A percentile compares a stretch with the other conserved stretches of the same genome.
Evolutionary conservation across 1,140 invertebrate species (phyloP).

Genomic region (Cotesia glomerata): DNA sequence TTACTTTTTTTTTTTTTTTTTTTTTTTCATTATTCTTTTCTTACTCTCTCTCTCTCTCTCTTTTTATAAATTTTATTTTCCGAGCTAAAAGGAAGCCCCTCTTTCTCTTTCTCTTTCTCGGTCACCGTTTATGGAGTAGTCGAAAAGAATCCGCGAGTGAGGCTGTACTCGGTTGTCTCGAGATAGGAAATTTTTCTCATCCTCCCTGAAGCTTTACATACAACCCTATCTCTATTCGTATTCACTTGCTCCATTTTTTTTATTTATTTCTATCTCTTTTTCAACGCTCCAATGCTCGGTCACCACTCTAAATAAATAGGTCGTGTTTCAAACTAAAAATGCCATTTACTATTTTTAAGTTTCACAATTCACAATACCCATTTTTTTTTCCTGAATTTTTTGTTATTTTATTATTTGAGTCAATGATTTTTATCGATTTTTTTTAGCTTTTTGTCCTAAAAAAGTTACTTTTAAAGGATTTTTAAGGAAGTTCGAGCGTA

Average conservation of each 20-base stretch:
- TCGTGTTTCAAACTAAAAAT: conserved; percentile 15
- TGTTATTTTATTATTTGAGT: no score
- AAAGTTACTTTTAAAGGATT: no score
- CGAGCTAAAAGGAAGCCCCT: not conserved
- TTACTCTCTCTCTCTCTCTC: not conserved
- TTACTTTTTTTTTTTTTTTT: conserved; percentile 4
- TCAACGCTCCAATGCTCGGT: not conserved
- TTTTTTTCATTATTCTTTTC: not conserved
- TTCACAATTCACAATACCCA: not conserved
- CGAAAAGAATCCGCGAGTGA: conserved; percentile 4
- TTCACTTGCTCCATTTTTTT: conserved; percentile 9
- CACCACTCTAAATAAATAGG: conserved; percentile 11
- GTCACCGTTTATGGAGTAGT: conserved; percentile 20
- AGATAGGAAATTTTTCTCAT: not conserved
- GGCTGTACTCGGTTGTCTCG: not conserved
- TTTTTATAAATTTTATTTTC: no score
- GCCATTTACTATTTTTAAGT: conserved; percentile 22
- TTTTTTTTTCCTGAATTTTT: not conserved
- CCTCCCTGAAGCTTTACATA: conserved; percentile 7
- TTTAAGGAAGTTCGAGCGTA: no score
- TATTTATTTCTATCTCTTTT: conserved; percentile 18
- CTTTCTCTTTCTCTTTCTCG: not conserved
- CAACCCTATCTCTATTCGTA: not conserved
- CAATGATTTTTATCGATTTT: no score
- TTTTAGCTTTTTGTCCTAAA: no score